These are phyloP conservation scores for Staurois parvus DNA, from an alignment of 2,797 vertebrate genomes.

Conservation along the genomic window DNA sequence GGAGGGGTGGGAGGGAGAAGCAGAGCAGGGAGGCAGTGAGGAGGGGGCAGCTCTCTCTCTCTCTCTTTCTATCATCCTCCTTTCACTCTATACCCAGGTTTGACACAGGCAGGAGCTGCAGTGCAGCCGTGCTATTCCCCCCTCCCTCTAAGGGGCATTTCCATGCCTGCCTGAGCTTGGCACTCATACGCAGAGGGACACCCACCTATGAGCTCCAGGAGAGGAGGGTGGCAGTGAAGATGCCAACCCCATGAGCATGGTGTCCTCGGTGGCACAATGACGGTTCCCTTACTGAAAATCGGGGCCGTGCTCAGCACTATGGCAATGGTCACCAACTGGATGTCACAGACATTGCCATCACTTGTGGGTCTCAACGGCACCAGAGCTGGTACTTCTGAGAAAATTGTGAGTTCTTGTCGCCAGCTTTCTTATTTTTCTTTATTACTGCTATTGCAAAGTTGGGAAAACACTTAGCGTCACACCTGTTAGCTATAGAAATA, in stretches of 20 bases:
- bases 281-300: constrained; percentile 93
- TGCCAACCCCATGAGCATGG: constrained; percentile 68
- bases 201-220: constrained; percentile 34
- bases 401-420: constrained; percentile 86
- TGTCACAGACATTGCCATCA: constrained; percentile 94
- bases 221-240: constrained; percentile 62
- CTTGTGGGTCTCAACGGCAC: constrained; percentile 93
- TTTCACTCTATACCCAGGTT: constrained; percentile 65
- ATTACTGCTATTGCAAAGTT: constrained; percentile 26
- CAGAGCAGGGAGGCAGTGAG: constrained; percentile 63
- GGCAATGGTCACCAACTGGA: constrained; percentile 98
- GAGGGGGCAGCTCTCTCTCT: constrained; percentile 48
- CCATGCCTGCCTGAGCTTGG: constrained; percentile 6
- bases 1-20: constrained; percentile 47
- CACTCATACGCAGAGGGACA: constrained; percentile 6
- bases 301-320: constrained; percentile 96
- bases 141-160: constrained; percentile 70
- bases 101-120: constrained; percentile 56
- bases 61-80: not conserved
- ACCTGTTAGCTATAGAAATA: constrained; percentile 20
- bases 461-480: not conserved
- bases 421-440: constrained; percentile 9
- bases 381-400: constrained; percentile 87
- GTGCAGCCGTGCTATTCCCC: constrained; percentile 64
- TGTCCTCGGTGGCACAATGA: constrained; percentile 79